Evolutionary conservation across 2,113 vertebrate species (phyloP), one percentile per base, ranked within the genome.

Genomic region (Thymallus thymallus): DNA sequence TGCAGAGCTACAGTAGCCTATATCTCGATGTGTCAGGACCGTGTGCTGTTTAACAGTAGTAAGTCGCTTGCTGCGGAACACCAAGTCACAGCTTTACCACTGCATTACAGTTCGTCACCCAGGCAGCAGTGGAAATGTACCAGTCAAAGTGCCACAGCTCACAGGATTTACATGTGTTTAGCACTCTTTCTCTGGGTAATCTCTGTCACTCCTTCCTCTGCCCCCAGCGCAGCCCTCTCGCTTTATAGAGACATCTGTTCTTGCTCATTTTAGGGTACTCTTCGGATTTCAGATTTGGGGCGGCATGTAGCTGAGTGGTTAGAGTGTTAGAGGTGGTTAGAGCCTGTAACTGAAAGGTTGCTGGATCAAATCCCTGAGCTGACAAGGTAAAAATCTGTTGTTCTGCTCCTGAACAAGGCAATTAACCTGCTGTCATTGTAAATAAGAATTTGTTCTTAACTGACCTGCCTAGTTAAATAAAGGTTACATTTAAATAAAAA

Each of bases 101-200:
- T 60, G n/a, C 48, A 18, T 22, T 60, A 22, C n/a, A 1, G 56
- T n/a, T 22, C 16, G n/a, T 60, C 20, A 16, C n/a, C 5, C 56
- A 22, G 20, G 6, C n/a, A 60, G 56, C n/a, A n/a, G 23, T n/a
- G 56, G n/a, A 60, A 23, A 60, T 60, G 56, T 16, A n/a, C n/a
- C 48, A 51, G 48, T 51, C 48, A 51, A 41, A 2, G 48, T 51
- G 48, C 56, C n/a, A 32, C 61, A 48, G 62, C 79, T 72, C 63
- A 24, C 63, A 74, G 76, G 69, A 82, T 72, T 80, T 72, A 72
- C 75, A 81, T 66, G 71, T 23, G 77, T 77, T 71, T 16, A 72
- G 69, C 67, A 22, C 61, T 32, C 48, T 51, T 69, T 75, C 30
- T 4, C 48, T 64, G 72, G 65, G 41, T 75, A 80, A 81, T 86